phyloP scores from a whole-genome alignment of 2,797 vertebrate species.

The Helostoma temminkii region DNA sequence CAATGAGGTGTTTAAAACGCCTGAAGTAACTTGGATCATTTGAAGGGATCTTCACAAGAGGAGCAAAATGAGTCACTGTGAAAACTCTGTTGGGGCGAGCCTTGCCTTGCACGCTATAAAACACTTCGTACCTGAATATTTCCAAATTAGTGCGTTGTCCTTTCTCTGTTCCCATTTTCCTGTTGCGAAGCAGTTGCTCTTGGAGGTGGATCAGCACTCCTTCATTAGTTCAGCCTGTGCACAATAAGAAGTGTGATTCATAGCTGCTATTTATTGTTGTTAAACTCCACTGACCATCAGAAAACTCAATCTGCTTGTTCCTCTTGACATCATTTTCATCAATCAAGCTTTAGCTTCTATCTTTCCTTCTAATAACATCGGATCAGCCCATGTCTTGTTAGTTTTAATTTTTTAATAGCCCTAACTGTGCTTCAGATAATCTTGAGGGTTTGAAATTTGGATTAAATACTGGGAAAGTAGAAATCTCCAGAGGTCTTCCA shows the following conservation, averaged over 20 bases:
- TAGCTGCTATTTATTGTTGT: conserved; percentile 34
- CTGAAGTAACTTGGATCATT: conserved; percentile 1
- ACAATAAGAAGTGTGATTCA: conserved; percentile 20
- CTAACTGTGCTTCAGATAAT: conserved; percentile 12
- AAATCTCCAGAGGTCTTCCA: conserved; percentile 46
- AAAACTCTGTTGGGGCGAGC: conserved; percentile 33
- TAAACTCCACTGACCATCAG: not conserved
- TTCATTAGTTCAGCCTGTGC: conserved; percentile 34
- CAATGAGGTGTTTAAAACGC: conserved; percentile 16
- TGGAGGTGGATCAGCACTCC: not conserved
- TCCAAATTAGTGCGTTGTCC: not conserved
- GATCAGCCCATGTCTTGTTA: conserved; percentile 4
- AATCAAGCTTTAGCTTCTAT: not conserved
- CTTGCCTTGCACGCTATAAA: conserved; percentile 31
- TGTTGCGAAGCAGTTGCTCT: conserved; percentile 20
- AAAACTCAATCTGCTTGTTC: not conserved
- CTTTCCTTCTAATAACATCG: conserved; percentile 11
- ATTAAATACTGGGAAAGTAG: conserved; percentile 13
- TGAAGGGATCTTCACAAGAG: conserved; percentile 17
- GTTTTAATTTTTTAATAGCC: conserved; percentile 1
- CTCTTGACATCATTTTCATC: not conserved
- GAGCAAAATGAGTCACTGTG: conserved; percentile 24
- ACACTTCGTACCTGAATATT: not conserved
- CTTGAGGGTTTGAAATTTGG: not conserved
- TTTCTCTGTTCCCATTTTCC: not conserved